Evolutionary conservation across 2,888 invertebrate genomes (phyloP).

Genomic region (Agrotis clavis): DNA sequence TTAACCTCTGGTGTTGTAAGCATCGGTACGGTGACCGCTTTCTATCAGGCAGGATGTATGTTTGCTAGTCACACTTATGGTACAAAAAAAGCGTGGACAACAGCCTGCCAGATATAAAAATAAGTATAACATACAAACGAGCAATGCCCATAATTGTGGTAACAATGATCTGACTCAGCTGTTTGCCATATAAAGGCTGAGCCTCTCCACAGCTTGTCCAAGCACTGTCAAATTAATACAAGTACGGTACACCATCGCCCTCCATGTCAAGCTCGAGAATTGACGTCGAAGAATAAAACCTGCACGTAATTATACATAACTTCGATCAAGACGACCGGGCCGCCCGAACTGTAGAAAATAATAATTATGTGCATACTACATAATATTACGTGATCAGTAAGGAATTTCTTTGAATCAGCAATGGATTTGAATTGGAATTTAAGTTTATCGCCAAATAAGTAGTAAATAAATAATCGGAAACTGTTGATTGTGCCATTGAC

Average conservation of each 20-base stretch:
- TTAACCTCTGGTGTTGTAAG: too few relatives aligned
- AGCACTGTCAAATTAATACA: constrained; percentile 43
- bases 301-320: constrained; percentile 24
- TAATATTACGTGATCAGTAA: constrained; percentile 40
- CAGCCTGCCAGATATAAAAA: background rate
- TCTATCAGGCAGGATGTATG: too few relatives aligned
- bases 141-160: constrained; percentile 43
- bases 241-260: constrained; percentile 4
- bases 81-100: background rate
- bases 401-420: constrained; percentile 46
- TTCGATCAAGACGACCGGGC: constrained; percentile 17
- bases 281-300: constrained; percentile 35
- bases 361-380: constrained; percentile 36
- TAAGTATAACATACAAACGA: constrained; percentile 10
- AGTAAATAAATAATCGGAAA: background rate
- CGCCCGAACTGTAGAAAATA: constrained; percentile 13
- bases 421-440: constrained; percentile 25
- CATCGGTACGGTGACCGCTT: too few relatives aligned
- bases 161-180: constrained; percentile 53
- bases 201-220: constrained; percentile 26
- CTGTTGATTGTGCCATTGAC: background rate
- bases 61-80: too few relatives aligned
- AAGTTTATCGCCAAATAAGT: constrained; percentile 7
- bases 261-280: constrained; percentile 19
- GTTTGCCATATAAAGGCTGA: constrained; percentile 27